Evolutionary conservation across 2,888 invertebrate species (phyloP), one percentile per base, ranked within the genome.

Genomic region (Trachelus troglodyta): DNA sequence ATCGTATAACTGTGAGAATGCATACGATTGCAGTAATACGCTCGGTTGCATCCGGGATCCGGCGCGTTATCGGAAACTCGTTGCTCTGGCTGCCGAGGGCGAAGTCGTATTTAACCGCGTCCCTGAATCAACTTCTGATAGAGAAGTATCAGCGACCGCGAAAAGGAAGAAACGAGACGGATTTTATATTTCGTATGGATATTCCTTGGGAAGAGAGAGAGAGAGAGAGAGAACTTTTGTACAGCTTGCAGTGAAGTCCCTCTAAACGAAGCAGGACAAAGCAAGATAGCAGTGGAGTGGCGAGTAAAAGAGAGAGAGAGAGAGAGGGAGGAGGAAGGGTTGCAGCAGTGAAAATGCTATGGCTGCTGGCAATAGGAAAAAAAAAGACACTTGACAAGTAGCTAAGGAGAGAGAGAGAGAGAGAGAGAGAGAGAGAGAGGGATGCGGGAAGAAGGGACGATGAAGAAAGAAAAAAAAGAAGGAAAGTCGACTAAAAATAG

Each of bases 31-130:
- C 88, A 81, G 84, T 86, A 89, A 88, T 87, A 87, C 86, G 86
- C 83, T 84, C 84, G 84, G 82, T 82, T 86, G 87, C 87, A 84
- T 87, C 86, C 84, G 85, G 84, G 23, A 56, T 56, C 56, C 56
- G 56, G 56, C 9, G 56, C 23, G 86, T 89, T 88, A 89, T 89
- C 86, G 89, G 88, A 88, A 88, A 88, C 87, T 88, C 87, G 87
- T 88, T 82, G 85, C 84, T 76, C 78, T 68, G 79, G 73, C 77
- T 83, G 56, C 9, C 56, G 56, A 56, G 80, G 80, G 68, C 79
- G 83, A 78, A 74, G 80, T 77, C 79, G 79, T 85, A 82, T 85
- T 85, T 85, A 85, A 84, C 82, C 75, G 78, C 71, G 76, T 77
- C 80, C 75, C 77, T 9, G 56, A 23, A 9, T 56, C 56, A 23